These are phyloP conservation scores for Spea hammondii DNA, from an alignment of 2,797 vertebrate genomes.

Conservation along the genomic window DNA sequence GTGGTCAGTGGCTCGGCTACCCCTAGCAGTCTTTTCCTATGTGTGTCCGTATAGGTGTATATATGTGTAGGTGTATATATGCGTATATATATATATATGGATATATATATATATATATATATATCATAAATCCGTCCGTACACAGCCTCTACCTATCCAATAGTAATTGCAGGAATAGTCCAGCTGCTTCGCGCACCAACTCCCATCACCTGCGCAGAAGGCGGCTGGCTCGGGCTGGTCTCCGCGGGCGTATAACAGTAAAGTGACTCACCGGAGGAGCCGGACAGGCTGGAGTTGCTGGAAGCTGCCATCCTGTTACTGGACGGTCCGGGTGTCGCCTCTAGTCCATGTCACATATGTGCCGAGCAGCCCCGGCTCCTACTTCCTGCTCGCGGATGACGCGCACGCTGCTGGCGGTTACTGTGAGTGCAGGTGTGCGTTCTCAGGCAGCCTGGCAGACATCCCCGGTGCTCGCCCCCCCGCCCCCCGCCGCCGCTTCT, in stretches of 20 bases:
- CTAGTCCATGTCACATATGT: conserved; percentile 70
- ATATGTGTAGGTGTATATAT: too few relatives aligned
- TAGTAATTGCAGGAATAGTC: too few relatives aligned
- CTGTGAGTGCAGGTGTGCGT: conserved; percentile 47
- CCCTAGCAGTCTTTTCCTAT: too few relatives aligned
- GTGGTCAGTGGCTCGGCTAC: too few relatives aligned
- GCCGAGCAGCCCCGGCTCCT: conserved; percentile 54
- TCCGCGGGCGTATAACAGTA: neutral
- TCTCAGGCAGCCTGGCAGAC: neutral
- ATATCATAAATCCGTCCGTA: too few relatives aligned
- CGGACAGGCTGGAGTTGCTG: conserved; percentile 95
- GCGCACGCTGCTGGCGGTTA: conserved; percentile 60
- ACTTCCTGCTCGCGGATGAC: conserved; percentile 67
- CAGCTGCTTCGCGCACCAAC: too few relatives aligned
- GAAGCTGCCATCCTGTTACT: conserved; percentile 89
- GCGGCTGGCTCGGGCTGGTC: neutral
- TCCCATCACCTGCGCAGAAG: neutral
- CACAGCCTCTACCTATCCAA: too few relatives aligned
- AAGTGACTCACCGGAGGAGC: conserved; percentile 89
- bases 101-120: too few relatives aligned
- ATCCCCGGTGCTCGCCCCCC: neutral
- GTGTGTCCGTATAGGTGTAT: too few relatives aligned
- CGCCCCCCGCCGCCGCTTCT: neutral
- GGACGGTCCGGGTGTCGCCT: conserved; percentile 55
- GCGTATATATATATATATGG: too few relatives aligned